Percentiles rank a stretch among this genome's conserved stretches.
Evolutionary conservation across 2,797 vertebrate species (phyloP).

Genomic region (Cuculus canorus): DNA sequence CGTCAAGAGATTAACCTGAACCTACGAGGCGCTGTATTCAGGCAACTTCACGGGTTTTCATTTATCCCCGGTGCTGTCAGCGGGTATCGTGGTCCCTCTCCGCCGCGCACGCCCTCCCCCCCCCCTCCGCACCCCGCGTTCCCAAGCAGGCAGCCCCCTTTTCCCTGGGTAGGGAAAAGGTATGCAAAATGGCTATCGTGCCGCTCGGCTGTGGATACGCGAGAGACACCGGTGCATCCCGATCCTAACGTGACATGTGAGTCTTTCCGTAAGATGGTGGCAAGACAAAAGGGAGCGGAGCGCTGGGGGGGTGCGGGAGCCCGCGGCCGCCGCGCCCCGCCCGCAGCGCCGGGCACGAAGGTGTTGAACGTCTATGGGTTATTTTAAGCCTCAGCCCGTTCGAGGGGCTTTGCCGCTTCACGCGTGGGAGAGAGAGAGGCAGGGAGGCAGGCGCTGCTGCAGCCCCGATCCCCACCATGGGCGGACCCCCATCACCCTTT

Average conservation of each 20-base stretch:
- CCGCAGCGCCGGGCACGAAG: not conserved
- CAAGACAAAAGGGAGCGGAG: constrained; percentile 77
- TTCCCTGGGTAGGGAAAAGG: constrained; percentile 61
- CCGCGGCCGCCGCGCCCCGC: too few relatives aligned
- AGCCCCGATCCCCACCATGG: too few relatives aligned
- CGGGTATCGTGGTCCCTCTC: not conserved
- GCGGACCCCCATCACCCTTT: not conserved
- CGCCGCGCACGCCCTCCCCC: not conserved
- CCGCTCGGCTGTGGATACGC: constrained; percentile 63
- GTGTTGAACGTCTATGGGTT: constrained; percentile 16
- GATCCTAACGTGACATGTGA: constrained; percentile 66
- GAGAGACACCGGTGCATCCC: constrained; percentile 66
- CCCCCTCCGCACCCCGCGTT: not conserved
- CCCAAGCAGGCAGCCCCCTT: constrained; percentile 45
- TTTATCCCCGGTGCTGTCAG: constrained; percentile 40
- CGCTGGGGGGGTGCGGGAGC: not conserved
- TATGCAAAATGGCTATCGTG: constrained; percentile 80
- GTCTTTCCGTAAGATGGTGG: constrained; percentile 76
- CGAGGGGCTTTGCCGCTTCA: not conserved
- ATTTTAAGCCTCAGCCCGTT: constrained; percentile 22
- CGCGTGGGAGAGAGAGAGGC: not conserved
- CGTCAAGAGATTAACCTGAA: constrained; percentile 49
- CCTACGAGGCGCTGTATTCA: constrained; percentile 28
- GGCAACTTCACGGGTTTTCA: constrained; percentile 43
- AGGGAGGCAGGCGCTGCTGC: not conserved